phyloP scores from a whole-genome alignment of 2,113 vertebrate genomes.

The Dasyurus viverrinus region DNA sequence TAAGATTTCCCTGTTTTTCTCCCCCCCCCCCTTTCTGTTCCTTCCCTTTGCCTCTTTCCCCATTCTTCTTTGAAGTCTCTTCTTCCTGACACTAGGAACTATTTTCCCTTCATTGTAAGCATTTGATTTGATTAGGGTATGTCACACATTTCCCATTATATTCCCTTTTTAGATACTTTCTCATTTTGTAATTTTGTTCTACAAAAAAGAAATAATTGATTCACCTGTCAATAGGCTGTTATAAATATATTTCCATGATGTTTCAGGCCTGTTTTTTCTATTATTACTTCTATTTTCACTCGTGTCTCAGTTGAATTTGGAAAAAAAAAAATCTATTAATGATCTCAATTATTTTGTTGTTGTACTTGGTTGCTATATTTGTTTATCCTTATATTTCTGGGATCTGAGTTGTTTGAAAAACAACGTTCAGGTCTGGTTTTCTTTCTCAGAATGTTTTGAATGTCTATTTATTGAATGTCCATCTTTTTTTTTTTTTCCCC shows the following conservation, averaged over 20 bases:
- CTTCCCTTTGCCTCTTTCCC: not conserved
- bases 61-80: not conserved
- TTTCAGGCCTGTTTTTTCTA: not conserved
- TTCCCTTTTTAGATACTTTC: not conserved
- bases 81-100: not conserved
- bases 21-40: not conserved
- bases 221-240: not conserved
- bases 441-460: not conserved
- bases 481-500: not conserved
- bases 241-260: not conserved
- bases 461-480: not conserved
- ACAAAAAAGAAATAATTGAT: not conserved
- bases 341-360: not conserved
- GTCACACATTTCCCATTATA: not conserved
- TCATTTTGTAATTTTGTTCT: not conserved
- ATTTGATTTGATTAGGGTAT: not conserved
- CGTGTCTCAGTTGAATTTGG: not conserved
- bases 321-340: not conserved
- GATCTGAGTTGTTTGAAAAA: not conserved
- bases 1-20: not conserved
- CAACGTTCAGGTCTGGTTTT: not conserved
- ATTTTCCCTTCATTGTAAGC: not conserved
- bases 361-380: not conserved
- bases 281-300: not conserved
- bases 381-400: not conserved